Evolutionary conservation across 2,888 invertebrate species (phyloP).

Genomic region (Tethea ocularis): DNA sequence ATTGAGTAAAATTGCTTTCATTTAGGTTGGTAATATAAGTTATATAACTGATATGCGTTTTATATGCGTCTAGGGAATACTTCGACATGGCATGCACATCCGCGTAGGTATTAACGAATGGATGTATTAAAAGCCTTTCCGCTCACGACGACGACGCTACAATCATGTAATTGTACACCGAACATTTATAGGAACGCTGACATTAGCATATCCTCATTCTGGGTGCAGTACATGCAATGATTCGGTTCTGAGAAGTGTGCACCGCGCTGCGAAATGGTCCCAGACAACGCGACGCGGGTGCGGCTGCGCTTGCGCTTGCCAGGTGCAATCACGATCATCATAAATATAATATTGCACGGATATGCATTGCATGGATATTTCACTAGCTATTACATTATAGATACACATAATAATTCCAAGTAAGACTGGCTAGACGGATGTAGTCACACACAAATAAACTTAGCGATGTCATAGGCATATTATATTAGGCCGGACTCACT

Average conservation of each 20-base stretch:
- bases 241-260: slow-evolving; percentile 62
- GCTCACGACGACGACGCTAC: slow-evolving; percentile 25
- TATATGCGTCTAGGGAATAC: background rate
- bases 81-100: background rate
- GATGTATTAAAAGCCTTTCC: slow-evolving; percentile 4
- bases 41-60: background rate
- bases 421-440: slow-evolving; percentile 3
- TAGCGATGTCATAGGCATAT: slow-evolving; percentile 5
- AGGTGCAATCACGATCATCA: slow-evolving; percentile 62
- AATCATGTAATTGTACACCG: slow-evolving; percentile 58
- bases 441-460: background rate
- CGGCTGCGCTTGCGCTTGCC: slow-evolving; percentile 37
- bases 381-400: slow-evolving; percentile 24
- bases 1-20: background rate
- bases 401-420: background rate
- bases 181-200: slow-evolving; percentile 63
- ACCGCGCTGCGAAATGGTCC: slow-evolving; percentile 48
- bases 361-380: slow-evolving; percentile 29
- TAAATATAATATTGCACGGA: slow-evolving; percentile 40
- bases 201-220: slow-evolving; percentile 68
- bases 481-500: background rate
- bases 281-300: slow-evolving; percentile 54
- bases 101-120: slow-evolving; percentile 10
- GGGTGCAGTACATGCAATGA: slow-evolving; percentile 56
- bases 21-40: background rate